Percentiles rank a stretch among this genome's conserved stretches.
phyloP scores from a whole-genome alignment of 2,888 invertebrate species.

The Sepioteuthis lessoniana region DNA sequence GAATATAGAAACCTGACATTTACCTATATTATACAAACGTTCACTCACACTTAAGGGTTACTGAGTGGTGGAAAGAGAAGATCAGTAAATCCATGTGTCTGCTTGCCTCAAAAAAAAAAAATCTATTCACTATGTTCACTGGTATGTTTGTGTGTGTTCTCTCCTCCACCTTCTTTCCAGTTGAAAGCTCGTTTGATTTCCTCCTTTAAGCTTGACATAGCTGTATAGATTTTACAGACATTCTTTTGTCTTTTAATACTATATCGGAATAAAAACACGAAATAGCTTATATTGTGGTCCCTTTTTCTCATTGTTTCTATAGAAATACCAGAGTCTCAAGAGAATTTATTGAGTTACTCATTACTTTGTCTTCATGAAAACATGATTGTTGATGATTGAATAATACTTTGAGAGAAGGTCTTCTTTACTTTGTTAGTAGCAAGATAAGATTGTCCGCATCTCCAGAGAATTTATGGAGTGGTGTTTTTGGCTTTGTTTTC shows the following conservation, averaged over 20 bases:
- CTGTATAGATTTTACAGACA: neutral
- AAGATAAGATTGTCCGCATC: neutral
- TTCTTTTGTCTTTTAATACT: neutral
- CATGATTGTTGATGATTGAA: slow-evolving; percentile 6
- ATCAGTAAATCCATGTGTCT: neutral
- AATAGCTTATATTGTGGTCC: neutral
- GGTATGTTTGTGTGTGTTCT: neutral
- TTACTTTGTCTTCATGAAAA: neutral
- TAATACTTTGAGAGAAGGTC: neutral
- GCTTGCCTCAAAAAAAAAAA: neutral
- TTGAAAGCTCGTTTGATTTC: neutral
- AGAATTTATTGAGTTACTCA: neutral
- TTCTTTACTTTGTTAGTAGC: neutral
- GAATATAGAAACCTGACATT: neutral
- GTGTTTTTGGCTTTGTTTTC: neutral
- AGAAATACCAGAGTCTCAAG: neutral
- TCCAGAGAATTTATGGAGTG: neutral
- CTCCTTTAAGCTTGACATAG: neutral
- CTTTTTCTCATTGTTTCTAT: neutral
- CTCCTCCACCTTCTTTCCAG: neutral
- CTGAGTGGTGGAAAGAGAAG: neutral
- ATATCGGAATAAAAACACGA: neutral
- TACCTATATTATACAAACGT: too few relatives aligned
- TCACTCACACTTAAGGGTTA: neutral
- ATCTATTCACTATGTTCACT: neutral